phyloP scores from a whole-genome alignment of 2,797 vertebrate genomes.

The Linurgus olivaceus region DNA sequence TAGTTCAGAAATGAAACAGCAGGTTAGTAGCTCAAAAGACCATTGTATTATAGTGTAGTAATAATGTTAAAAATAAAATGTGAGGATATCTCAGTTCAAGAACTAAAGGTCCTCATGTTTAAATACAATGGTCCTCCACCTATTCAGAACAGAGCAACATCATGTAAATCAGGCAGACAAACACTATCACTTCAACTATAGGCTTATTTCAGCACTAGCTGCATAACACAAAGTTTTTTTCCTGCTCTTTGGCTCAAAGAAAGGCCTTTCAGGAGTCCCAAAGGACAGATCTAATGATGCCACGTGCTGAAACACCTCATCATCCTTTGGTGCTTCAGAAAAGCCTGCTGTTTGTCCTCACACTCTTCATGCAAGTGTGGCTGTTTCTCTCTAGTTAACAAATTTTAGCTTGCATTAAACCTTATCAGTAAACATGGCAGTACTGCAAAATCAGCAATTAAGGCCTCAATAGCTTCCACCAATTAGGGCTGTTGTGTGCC shows the following conservation, averaged over 20 bases:
- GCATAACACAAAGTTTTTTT: constrained; percentile 68
- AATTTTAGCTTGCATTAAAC: constrained; percentile 59
- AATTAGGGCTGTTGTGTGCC: constrained; percentile 44
- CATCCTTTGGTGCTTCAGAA: neutral
- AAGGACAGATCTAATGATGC: constrained; percentile 67
- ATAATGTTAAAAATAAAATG: neutral
- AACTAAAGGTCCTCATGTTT: neutral
- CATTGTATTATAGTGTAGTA: neutral
- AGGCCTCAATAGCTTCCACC: constrained; percentile 50
- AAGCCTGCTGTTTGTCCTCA: constrained; percentile 31
- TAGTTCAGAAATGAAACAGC: neutral
- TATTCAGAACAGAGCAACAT: neutral
- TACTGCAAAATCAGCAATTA: constrained; percentile 69
- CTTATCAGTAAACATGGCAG: constrained; percentile 64
- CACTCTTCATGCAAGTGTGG: neutral
- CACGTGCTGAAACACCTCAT: constrained; percentile 61
- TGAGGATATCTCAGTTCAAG: neutral
- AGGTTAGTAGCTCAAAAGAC: neutral
- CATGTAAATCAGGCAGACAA: constrained; percentile 65
- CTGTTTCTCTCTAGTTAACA: constrained; percentile 45
- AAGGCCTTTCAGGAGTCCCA: constrained; percentile 70
- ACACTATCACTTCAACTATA: constrained; percentile 45
- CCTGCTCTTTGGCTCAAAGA: constrained; percentile 65
- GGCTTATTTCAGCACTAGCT: constrained; percentile 72
- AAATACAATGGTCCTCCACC: neutral